phyloP scores from a whole-genome alignment of 1,140 invertebrate genomes.

The Magallana gigas region DNA sequence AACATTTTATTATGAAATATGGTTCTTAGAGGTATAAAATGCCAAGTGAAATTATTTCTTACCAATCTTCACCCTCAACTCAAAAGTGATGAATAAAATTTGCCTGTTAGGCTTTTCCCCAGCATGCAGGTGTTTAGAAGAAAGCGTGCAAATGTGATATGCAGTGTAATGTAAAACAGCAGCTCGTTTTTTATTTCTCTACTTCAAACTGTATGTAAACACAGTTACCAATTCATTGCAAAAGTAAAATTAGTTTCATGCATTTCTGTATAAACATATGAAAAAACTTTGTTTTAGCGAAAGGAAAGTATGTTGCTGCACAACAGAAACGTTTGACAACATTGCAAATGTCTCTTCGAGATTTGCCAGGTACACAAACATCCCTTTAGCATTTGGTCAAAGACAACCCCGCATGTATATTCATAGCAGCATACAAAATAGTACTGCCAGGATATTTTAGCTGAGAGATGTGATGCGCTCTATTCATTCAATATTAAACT shows the following conservation, averaged over 20 bases:
- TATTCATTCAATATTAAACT: not conserved
- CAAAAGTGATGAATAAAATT: no score
- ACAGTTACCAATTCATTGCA: no score
- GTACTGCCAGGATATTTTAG: not conserved
- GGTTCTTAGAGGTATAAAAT: no score
- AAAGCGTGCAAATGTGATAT: no score
- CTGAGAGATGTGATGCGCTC: not conserved
- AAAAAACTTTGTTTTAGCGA: conserved; percentile 23
- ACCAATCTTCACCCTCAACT: no score
- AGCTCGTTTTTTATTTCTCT: no score
- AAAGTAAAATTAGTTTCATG: not conserved
- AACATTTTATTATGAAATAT: no score
- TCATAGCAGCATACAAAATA: not conserved
- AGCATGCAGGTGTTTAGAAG: no score
- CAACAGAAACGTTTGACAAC: conserved; percentile 38
- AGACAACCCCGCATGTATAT: conserved; percentile 24
- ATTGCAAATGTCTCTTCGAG: conserved; percentile 18
- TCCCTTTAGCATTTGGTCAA: not conserved
- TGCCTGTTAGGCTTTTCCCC: no score
- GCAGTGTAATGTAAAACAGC: no score
- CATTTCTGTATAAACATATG: not conserved
- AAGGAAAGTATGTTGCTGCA: conserved; percentile 39
- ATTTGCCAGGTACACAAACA: conserved; percentile 27
- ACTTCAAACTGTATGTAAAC: no score
- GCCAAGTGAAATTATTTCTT: no score